Percentiles rank a stretch among this genome's conserved stretches.
phyloP scores from a whole-genome alignment of 2,797 vertebrate genomes.

The Lates japonicus region DNA sequence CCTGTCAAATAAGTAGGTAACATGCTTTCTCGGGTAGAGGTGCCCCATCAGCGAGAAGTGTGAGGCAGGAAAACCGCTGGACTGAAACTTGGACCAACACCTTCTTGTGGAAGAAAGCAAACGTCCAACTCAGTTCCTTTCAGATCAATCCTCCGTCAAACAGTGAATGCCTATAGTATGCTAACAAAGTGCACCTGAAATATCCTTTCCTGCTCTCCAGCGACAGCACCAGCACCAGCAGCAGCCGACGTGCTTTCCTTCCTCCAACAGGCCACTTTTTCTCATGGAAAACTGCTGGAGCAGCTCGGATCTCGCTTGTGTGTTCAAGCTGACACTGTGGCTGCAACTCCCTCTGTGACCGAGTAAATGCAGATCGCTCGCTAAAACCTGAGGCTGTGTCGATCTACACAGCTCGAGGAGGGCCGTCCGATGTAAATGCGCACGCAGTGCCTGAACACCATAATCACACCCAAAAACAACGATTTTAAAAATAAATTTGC shows the following conservation, averaged over 20 bases:
- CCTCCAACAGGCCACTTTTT: slow-evolving; percentile 11
- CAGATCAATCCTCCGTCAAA: slow-evolving; percentile 16
- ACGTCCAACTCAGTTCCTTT: slow-evolving; percentile 18
- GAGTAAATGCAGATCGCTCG: background rate
- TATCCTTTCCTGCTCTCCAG: background rate
- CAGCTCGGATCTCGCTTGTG: background rate
- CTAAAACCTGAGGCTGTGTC: background rate
- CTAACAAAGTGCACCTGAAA: slow-evolving; percentile 26
- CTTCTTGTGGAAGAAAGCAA: slow-evolving; percentile 39
- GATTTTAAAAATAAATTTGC: too few relatives aligned
- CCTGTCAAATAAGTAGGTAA: background rate
- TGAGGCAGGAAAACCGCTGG: background rate
- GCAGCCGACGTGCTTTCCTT: slow-evolving; percentile 9
- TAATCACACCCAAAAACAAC: slow-evolving; percentile 16
- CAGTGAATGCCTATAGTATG: background rate
- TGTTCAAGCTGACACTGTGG: background rate
- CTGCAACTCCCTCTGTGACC: slow-evolving; percentile 11
- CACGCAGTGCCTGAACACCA: slow-evolving; percentile 15
- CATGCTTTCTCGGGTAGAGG: background rate
- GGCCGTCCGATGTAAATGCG: slow-evolving; percentile 23
- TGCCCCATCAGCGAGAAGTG: slow-evolving; percentile 19
- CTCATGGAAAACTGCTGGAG: background rate
- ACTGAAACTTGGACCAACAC: slow-evolving; percentile 45
- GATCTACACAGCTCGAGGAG: slow-evolving; percentile 21
- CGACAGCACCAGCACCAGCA: slow-evolving; percentile 4